Evolutionary conservation across 2,797 vertebrate genomes (phyloP), one percentile per base, ranked within the genome.

Genomic region (Tauraco hartlaubi): DNA sequence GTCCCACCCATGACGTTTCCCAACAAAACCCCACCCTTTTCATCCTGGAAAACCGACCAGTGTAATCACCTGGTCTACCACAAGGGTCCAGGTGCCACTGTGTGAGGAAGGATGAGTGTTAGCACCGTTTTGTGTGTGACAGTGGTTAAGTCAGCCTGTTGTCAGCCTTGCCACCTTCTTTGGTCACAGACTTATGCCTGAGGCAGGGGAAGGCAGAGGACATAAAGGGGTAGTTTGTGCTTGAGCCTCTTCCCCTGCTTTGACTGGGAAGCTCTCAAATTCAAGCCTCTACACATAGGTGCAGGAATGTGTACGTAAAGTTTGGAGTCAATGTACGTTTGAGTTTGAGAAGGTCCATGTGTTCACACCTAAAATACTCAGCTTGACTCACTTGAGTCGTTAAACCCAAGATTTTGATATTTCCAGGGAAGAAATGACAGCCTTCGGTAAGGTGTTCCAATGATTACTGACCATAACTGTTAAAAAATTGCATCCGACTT

Each of bases 1-100:
- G 75, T 94, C 75, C 78, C 63, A 80, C 56, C 58, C 62, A 26
- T 78, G 76, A 85, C 79, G 73, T 62, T 95, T 86, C 88, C 58
- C 66, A 88, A 55, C 61, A 83, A 54, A 87, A 54, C 0, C 10
- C 51, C 66, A 76, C 39, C 58, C 51, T 94, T 41, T 78, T 85
- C 48, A 49, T n/a, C 37, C 91, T 85, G 91, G 76, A 94, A 67
- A 93, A 83, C 33, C 2, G 3, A 73, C 51, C 54, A 22, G 23
- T 23, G 46, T 28, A 33, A 49, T 81, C 52, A 84, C 84, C 79
- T 90, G 55, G 33, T 76, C 49, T 69, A 41, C 92, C 54, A 52
- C 43, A 71, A 77, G 18, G 63, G 78, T 75, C 64, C 56, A 41
- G 44, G 37, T 86, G 62, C 64, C 5, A 4, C 51, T 73, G 48